Percentiles rank a stretch among this genome's conserved stretches.
phyloP scores from a whole-genome alignment of 2,113 vertebrate species.

The Pleuronectes platessa region DNA sequence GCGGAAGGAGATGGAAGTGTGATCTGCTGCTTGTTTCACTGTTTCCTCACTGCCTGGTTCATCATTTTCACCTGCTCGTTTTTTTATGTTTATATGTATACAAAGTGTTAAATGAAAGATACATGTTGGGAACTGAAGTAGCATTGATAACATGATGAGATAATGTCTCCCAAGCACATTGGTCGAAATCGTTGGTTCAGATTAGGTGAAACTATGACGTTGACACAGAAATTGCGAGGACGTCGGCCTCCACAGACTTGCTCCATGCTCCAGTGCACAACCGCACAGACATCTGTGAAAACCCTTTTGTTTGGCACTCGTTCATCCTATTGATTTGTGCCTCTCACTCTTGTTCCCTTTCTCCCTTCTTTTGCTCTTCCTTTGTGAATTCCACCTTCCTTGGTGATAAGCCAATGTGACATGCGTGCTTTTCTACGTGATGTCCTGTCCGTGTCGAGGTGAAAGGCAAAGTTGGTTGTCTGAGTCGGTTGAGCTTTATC shows the following conservation, averaged over 20 bases:
- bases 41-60: neutral
- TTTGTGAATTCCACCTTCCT: constrained; percentile 53
- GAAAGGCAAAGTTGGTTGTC: constrained; percentile 55
- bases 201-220: neutral
- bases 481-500: constrained; percentile 43
- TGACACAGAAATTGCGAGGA: constrained; percentile 7
- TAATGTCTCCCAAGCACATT: too few species aligned
- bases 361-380: constrained; percentile 34
- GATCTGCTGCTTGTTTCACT: constrained; percentile 15
- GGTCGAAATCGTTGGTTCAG: neutral
- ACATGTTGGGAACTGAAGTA: neutral
- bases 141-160: neutral
- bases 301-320: constrained; percentile 48
- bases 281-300: constrained; percentile 40
- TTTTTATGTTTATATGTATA: constrained; percentile 1
- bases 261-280: constrained; percentile 45
- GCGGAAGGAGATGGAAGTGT: constrained; percentile 43
- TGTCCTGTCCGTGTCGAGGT: constrained; percentile 45
- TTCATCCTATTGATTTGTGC: constrained; percentile 59
- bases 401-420: constrained; percentile 62
- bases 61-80: neutral
- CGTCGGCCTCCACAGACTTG: constrained; percentile 12
- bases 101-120: neutral
- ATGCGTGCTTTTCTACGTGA: constrained; percentile 35
- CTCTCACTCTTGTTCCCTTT: constrained; percentile 40